A percentile compares a stretch with the other conserved stretches of the same genome.
phyloP scores from a whole-genome alignment of 2,113 vertebrate genomes.

The Hoplias malabaricus region DNA sequence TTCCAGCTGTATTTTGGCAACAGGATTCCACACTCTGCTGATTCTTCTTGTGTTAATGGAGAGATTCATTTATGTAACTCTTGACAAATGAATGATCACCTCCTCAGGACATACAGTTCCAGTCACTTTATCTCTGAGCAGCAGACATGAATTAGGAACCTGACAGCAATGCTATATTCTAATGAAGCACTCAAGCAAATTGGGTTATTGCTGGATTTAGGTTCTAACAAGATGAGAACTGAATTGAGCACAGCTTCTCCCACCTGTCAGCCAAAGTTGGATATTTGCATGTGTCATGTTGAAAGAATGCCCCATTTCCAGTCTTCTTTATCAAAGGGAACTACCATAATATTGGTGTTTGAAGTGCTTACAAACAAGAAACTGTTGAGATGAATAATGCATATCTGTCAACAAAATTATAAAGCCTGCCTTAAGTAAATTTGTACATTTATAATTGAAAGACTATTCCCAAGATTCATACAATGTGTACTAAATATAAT shows the following conservation, averaged over 20 bases:
- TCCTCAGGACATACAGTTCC: constrained; percentile 13
- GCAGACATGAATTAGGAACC: constrained; percentile 35
- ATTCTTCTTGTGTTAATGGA: not conserved
- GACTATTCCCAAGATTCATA: too few species aligned
- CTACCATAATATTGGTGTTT: not conserved
- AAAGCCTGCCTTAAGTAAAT: too few species aligned
- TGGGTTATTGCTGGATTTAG: constrained; percentile 11
- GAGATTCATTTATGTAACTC: constrained; percentile 15
- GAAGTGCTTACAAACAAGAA: not conserved
- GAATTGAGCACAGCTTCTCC: not conserved
- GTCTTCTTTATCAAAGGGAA: not conserved
- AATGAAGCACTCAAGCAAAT: not conserved
- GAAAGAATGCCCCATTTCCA: not conserved
- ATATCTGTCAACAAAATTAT: too few species aligned
- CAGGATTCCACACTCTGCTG: not conserved
- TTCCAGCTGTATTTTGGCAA: not conserved
- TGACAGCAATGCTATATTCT: constrained; percentile 11
- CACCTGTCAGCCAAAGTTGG: not conserved
- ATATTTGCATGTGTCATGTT: not conserved
- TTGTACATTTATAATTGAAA: too few species aligned
- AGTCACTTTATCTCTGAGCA: constrained; percentile 34
- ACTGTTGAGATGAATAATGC: too few species aligned
- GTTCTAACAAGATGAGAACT: not conserved
- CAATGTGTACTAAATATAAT: too few species aligned
- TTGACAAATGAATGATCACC: constrained; percentile 16